Evolutionary conservation across 1,140 invertebrate genomes (phyloP), one percentile per base, ranked within the genome.

Genomic region (Lasioglossum albipes): DNA sequence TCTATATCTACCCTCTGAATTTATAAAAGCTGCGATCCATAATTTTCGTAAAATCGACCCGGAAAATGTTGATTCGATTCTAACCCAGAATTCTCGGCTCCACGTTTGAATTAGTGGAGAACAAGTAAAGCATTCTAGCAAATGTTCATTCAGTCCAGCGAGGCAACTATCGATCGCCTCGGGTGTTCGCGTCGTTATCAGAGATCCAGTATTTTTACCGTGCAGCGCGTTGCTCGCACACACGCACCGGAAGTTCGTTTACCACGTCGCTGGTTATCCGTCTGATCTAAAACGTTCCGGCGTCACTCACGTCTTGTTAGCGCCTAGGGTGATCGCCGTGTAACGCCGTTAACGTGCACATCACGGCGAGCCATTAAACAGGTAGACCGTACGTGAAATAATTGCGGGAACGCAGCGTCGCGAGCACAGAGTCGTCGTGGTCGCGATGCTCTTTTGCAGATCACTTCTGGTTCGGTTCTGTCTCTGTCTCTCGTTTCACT

Each of bases 221-320:
- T 2, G 4, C 13, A 45, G 59, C 62, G 36, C 13, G 54, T 82
- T 54, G 52, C 52, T 16, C 52, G 52, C 72, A 66, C 61, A 66
- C 68, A 36, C 20, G 70, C 77, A 75, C 69, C 78, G 77, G 75
- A 81, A 87, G 78, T 83, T 89, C 75, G 75, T 83, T 80, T 84
- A 82, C 66, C 13, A 54, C 52, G 54, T 75, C 52, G 9, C 45
- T 62, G 85, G 72, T 75, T 90, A 88, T 91, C 88, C 79, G 59
- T 76, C 77, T 88, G 89, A 91, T 92, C 91, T 91, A 80, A 89
- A 89, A 89, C 76, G 78, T 75, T 84, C 81, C 78, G 70, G 75
- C 84, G 88, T 90, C 84, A 83, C 81, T 82, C 87, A 87, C 86
- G 84, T 90, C 87, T 91, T 90, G 85, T 91, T 90, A 90, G 80